Evolutionary conservation across 2,797 vertebrate genomes (phyloP).

Genomic region (Erithacus rubecula): DNA sequence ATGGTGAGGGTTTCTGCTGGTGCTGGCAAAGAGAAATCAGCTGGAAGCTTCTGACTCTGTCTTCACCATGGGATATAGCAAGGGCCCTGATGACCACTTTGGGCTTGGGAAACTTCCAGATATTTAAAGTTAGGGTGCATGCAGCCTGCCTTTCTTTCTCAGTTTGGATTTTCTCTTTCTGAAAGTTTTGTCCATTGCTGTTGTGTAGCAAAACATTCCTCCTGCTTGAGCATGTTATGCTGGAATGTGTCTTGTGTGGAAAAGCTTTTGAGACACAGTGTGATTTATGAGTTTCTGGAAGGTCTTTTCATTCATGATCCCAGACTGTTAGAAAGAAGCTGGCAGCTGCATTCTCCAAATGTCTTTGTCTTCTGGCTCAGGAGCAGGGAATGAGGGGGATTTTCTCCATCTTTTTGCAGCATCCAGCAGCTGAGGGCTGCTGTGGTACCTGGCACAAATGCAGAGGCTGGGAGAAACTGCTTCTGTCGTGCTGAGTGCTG

Average conservation of each 20-base stretch:
- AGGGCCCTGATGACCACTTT: neutral
- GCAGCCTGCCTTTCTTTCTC: neutral
- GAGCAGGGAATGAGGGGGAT: neutral
- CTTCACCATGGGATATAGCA: neutral
- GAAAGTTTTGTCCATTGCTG: neutral
- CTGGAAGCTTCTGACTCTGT: neutral
- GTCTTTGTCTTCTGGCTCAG: constrained; percentile 18
- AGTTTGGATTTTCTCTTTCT: neutral
- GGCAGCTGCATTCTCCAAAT: neutral
- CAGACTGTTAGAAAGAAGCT: constrained; percentile 12
- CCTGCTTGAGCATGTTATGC: neutral
- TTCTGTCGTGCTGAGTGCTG: neutral
- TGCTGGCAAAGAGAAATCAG: neutral
- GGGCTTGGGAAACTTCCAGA: neutral
- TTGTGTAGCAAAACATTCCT: neutral
- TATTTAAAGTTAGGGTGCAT: neutral
- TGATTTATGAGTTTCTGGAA: neutral
- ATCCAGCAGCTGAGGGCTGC: neutral
- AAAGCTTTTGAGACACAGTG: neutral
- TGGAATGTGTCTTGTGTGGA: neutral
- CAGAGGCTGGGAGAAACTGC: neutral
- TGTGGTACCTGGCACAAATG: neutral
- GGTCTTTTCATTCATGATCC: neutral
- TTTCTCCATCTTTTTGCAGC: neutral
- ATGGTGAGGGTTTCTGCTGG: neutral